A percentile compares a stretch with the other conserved stretches of the same genome.
Evolutionary conservation across 2,113 vertebrate genomes (phyloP).

Genomic region (Zosterops lateralis): DNA sequence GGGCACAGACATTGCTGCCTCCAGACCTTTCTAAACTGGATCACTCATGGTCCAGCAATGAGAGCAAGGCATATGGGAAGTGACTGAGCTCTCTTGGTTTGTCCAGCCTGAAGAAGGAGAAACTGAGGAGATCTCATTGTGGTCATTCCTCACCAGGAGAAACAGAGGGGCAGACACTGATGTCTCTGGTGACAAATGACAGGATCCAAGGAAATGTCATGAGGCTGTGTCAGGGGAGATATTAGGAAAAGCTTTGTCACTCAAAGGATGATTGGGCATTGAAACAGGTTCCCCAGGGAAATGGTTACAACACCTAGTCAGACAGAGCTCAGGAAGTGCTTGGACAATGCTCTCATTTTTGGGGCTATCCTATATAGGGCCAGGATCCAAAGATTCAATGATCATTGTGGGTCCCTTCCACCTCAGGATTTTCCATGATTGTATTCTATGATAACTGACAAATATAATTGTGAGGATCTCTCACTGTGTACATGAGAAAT

Average conservation of each 20-base stretch:
- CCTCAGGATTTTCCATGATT: background rate
- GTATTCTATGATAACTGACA: background rate
- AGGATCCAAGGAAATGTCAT: background rate
- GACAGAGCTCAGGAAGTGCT: background rate
- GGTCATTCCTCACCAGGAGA: fast-evolving
- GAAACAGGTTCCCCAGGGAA: background rate
- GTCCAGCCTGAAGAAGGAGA: background rate
- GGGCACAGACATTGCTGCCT: background rate
- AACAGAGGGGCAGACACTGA: background rate
- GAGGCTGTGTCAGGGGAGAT: background rate
- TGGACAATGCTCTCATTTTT: background rate
- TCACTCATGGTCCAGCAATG: background rate
- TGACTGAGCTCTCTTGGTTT: background rate
- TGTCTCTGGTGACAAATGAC: background rate
- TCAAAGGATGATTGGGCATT: background rate
- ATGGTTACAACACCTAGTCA: background rate
- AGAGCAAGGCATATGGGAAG: background rate
- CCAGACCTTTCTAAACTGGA: background rate
- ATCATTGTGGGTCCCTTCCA: background rate
- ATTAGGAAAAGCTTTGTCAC: background rate
- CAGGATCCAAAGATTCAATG: background rate
- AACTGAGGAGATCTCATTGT: background rate
- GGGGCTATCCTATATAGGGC: background rate
- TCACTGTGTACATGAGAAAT: background rate
- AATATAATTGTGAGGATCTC: background rate